Evolutionary conservation across 2,888 invertebrate species (phyloP).

Genomic region (Augiades crinisus): DNA sequence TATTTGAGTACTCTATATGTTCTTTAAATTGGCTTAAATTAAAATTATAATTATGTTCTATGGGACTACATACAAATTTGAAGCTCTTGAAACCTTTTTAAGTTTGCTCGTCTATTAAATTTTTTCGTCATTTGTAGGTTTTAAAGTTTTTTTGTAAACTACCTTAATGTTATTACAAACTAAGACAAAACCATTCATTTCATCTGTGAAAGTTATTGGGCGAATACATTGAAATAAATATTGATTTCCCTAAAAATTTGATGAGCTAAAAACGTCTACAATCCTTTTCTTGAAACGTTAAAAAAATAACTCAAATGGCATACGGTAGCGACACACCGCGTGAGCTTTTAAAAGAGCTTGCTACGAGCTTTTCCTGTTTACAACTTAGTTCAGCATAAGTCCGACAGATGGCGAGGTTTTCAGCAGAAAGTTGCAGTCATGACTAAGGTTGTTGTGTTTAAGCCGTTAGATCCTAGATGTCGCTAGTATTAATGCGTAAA

Average conservation of each 20-base stretch:
- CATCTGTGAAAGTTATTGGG: too few relatives aligned
- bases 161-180: too few relatives aligned
- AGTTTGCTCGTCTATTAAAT: too few relatives aligned
- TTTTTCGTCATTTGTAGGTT: too few relatives aligned
- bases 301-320: neutral
- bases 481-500: neutral
- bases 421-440: neutral
- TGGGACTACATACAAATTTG: neutral
- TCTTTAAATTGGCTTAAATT: neutral
- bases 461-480: neutral
- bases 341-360: neutral
- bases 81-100: too few relatives aligned
- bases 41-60: neutral
- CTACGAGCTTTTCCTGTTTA: neutral
- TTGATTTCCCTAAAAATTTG: too few relatives aligned
- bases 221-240: too few relatives aligned
- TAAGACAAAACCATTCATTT: too few relatives aligned
- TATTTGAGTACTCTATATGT: too few relatives aligned
- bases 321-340: conserved; percentile 12
- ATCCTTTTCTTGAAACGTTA: neutral
- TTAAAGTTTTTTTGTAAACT: too few relatives aligned
- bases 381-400: conserved; percentile 1
- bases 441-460: neutral
- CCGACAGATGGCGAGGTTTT: conserved; percentile 4
- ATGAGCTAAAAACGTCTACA: neutral